Conservation (phyloP, 2,888 invertebrate genomes). For the Ormyrus rosae region DNA sequence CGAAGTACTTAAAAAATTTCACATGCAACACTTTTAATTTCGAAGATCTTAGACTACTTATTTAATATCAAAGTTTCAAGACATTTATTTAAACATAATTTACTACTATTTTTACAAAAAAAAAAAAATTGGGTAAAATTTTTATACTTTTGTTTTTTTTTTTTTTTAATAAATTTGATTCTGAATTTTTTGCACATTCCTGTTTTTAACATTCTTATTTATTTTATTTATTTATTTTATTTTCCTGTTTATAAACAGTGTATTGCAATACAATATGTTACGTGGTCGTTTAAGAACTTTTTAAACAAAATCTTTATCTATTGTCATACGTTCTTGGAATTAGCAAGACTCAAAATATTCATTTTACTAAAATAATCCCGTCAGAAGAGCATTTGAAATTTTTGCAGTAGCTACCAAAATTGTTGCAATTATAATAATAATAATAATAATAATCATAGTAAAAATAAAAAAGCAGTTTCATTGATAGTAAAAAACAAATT, state of each 20-base stretch:
- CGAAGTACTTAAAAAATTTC: slow-evolving; percentile 40
- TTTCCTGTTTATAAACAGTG: slow-evolving; percentile 9
- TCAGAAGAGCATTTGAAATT: no score
- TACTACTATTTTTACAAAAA: not conserved
- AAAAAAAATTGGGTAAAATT: not conserved
- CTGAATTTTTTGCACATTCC: slow-evolving; percentile 29
- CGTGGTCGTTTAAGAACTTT: no score
- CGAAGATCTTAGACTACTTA: not conserved
- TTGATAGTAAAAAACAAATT: no score
- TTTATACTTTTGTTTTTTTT: not conserved
- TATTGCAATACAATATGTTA: not conserved
- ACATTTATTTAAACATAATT: slow-evolving; percentile 3
- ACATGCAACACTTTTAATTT: not conserved
- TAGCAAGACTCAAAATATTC: not conserved
- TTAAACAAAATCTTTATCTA: not conserved
- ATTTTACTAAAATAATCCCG: slow-evolving; percentile 1
- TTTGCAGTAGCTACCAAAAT: no score
- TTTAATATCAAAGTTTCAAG: not conserved
- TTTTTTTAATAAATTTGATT: not conserved
- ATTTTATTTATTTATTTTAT: slow-evolving; percentile 10
- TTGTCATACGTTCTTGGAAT: not conserved
- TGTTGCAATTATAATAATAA: no score
- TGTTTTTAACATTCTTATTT: not conserved
- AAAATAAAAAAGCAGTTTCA: no score
- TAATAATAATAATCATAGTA: no score